Conservation (phyloP, 2,888 invertebrate species). For the Stenodema calcarata region DNA sequence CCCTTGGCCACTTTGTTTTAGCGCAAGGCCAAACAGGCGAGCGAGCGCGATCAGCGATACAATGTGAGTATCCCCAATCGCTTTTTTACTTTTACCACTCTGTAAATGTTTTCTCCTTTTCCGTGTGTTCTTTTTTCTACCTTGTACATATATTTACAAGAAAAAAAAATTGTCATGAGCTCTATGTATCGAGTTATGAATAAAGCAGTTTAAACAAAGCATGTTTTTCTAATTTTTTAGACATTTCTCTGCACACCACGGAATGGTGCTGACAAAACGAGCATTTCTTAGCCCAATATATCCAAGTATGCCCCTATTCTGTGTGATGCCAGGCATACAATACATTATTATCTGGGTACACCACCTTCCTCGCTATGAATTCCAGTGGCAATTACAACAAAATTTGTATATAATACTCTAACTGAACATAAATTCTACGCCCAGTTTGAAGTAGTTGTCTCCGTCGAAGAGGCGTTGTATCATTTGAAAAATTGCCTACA, state of each 20-base stretch:
- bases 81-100: neutral
- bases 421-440: too few relatives aligned
- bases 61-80: slow-evolving; percentile 69
- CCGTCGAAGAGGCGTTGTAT: too few relatives aligned
- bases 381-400: too few relatives aligned
- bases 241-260: neutral
- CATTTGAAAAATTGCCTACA: too few relatives aligned
- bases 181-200: slow-evolving; percentile 14
- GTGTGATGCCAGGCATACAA: neutral
- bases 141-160: slow-evolving; percentile 13
- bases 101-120: neutral
- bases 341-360: neutral
- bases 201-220: neutral
- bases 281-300: neutral
- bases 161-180: neutral
- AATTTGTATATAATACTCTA: too few relatives aligned
- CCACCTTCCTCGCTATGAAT: neutral
- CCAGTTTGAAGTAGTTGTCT: too few relatives aligned
- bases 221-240: neutral
- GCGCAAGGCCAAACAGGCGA: slow-evolving; percentile 94
- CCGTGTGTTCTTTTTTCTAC: neutral
- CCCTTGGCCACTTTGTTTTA: slow-evolving; percentile 63
- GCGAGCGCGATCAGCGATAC: slow-evolving; percentile 90
- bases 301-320: neutral
- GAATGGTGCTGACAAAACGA: neutral